Base-by-base conservation (phyloP, 2,113 vertebrate species). In the Xenus cinereus region DNA sequence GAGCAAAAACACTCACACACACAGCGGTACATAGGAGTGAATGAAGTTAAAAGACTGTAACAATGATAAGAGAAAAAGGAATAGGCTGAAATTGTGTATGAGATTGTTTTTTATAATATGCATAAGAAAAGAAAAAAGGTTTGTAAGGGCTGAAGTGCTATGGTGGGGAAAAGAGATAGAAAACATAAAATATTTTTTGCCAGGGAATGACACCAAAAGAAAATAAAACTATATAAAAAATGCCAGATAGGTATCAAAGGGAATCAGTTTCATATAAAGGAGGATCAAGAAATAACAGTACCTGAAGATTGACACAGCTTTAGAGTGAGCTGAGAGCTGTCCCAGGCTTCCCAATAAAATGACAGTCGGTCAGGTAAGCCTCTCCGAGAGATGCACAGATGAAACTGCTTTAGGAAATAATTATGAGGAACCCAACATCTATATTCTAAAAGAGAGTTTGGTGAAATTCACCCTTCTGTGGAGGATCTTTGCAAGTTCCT, bases 191-290 rank as follows among this genome's bases (percentile, higher is more conserved):
- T 57, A 48, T 37, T 66, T 75, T 79, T 82, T 82, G 46, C 59
- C 56, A 79, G 57, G 54, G 62, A 67, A 84, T 87, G 77, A 87
- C 74, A 94, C 45, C 79, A 89, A 91, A 95, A 89, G 69, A 97
- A 97, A 95, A 95, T 84, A 95, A 82, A 96, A 84, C 76, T 63
- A 7, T 82, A 84, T 89, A 54, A 66, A 83, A 92, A 95, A 57
- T 46, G 24, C 83, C 73, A 87, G 60, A 60, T 41, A 90, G 77
- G 43, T 93, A 95, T 95, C 86, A 95, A 93, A 95, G 80, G 74
- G 94, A 95, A 95, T 97, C 89, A 85, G 71, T 94, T 96, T 95
- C 93, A 95, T 93, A 95, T 95, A 92, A 97, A 90, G 80, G 63
- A 93, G 94, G 96, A 97, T 96, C 95, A 97, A 95, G 77, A 87